These are phyloP conservation scores for Cryptus armator DNA, from an alignment of 2,888 invertebrate genomes.

Conservation along the genomic window DNA sequence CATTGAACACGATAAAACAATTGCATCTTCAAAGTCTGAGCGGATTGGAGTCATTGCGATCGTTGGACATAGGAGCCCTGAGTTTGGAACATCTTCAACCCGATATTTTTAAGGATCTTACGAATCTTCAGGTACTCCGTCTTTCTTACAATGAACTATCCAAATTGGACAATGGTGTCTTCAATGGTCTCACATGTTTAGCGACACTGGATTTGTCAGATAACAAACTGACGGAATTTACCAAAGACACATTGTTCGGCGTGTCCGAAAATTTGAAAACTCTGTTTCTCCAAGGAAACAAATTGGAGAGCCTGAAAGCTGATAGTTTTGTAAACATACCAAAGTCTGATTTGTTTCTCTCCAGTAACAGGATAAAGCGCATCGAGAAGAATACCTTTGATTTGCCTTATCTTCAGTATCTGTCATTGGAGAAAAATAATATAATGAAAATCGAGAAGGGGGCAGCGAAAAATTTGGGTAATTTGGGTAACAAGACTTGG, in stretches of 20 bases:
- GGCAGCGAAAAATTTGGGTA: background rate
- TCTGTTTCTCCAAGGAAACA: constrained; percentile 84
- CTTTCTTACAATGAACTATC: constrained; percentile 80
- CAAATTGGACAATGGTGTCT: constrained; percentile 80
- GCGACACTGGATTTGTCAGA: constrained; percentile 83
- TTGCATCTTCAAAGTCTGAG: constrained; percentile 32
- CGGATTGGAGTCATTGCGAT: too few relatives aligned
- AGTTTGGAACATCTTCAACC: background rate
- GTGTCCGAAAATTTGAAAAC: constrained; percentile 81
- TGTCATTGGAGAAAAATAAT: constrained; percentile 69
- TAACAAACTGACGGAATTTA: constrained; percentile 82
- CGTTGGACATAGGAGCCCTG: too few relatives aligned
- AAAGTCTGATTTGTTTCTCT: constrained; percentile 15
- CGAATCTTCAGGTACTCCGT: constrained; percentile 78
- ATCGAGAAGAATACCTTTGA: constrained; percentile 41
- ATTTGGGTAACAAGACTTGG: too few relatives aligned
- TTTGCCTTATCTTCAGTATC: background rate
- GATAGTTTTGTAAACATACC: constrained; percentile 80
- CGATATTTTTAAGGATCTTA: constrained; percentile 1
- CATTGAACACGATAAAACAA: constrained; percentile 61
- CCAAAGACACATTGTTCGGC: constrained; percentile 80
- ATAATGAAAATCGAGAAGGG: constrained; percentile 38
- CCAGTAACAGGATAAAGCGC: constrained; percentile 35
- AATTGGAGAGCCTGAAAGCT: constrained; percentile 81
- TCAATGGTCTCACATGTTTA: constrained; percentile 82